These are phyloP conservation scores for Rhynchophorus ferrugineus DNA, from an alignment of 1,140 invertebrate species.

Conservation along the genomic window DNA sequence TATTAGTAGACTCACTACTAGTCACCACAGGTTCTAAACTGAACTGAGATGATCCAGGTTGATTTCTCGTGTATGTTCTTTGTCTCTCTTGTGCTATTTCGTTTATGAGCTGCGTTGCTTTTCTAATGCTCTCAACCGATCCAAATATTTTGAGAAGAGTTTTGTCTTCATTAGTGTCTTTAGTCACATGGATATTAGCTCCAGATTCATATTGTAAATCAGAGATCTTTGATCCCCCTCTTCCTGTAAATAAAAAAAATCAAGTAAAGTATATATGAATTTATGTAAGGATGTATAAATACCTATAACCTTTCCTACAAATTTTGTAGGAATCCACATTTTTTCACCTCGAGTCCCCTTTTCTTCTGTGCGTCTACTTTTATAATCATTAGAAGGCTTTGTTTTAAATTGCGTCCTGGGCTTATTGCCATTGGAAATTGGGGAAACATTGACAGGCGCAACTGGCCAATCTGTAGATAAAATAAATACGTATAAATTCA, in stretches of 20 bases:
- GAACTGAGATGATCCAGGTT: no score
- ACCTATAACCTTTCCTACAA: conserved; percentile 20
- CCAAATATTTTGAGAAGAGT: conserved; percentile 49
- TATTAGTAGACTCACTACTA: no score
- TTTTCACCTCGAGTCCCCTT: no score
- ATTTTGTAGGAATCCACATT: conserved; percentile 7
- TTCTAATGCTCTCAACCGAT: conserved; percentile 47
- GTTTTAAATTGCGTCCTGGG: no score
- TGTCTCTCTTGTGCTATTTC: conserved; percentile 34
- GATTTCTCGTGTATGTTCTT: not conserved
- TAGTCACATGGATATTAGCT: conserved; percentile 45
- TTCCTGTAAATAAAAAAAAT: conserved; percentile 42
- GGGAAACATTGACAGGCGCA: no score
- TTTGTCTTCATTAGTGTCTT: conserved; percentile 38
- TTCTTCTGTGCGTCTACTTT: no score
- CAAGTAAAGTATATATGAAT: not conserved
- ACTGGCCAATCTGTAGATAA: no score
- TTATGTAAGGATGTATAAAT: not conserved
- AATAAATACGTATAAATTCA: no score
- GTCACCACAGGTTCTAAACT: no score
- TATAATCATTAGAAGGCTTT: no score
- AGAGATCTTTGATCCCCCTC: conserved; percentile 65
- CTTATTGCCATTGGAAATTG: no score
- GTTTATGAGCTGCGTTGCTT: conserved; percentile 40
- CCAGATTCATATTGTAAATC: conserved; percentile 58